Percentiles rank a stretch among this genome's conserved stretches.
phyloP scores from a whole-genome alignment of 2,797 vertebrate genomes.

The Apodemus agrarius region DNA sequence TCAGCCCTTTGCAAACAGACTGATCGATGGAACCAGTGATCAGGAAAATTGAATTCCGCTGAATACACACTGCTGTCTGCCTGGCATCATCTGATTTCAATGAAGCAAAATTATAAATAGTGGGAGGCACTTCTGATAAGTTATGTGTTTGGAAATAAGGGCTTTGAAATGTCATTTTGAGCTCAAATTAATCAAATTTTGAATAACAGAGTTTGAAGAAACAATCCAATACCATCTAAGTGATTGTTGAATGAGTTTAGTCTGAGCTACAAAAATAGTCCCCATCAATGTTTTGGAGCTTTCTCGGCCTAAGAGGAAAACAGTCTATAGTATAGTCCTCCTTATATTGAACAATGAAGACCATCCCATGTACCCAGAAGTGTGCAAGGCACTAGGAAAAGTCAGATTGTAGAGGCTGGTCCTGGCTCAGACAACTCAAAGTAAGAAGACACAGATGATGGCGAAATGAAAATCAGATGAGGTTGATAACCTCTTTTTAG shows the following conservation, averaged over 20 bases:
- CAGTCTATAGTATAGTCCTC: neutral
- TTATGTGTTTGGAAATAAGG: conserved; percentile 68
- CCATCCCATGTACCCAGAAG: neutral
- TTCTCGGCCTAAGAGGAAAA: neutral
- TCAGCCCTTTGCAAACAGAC: conserved; percentile 76
- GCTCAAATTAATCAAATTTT: conserved; percentile 78
- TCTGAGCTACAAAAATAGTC: conserved; percentile 44
- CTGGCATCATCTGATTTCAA: conserved; percentile 77
- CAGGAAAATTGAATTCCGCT: conserved; percentile 83
- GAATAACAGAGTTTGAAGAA: conserved; percentile 64
- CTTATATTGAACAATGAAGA: neutral
- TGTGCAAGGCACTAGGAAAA: neutral
- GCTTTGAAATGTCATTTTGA: conserved; percentile 76
- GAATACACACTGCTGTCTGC: conserved; percentile 73
- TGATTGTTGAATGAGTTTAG: conserved; percentile 54
- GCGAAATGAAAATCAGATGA: neutral
- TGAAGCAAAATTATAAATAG: conserved; percentile 77
- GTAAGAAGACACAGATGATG: neutral
- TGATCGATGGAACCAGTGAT: conserved; percentile 81
- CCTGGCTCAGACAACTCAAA: neutral
- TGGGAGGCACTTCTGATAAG: conserved; percentile 73
- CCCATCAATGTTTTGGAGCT: neutral
- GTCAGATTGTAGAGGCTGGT: neutral
- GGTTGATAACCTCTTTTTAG: neutral
- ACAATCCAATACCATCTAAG: conserved; percentile 65